Base-by-base conservation (phyloP, 2,797 vertebrate species). In the Smutsia temminckii region DNA sequence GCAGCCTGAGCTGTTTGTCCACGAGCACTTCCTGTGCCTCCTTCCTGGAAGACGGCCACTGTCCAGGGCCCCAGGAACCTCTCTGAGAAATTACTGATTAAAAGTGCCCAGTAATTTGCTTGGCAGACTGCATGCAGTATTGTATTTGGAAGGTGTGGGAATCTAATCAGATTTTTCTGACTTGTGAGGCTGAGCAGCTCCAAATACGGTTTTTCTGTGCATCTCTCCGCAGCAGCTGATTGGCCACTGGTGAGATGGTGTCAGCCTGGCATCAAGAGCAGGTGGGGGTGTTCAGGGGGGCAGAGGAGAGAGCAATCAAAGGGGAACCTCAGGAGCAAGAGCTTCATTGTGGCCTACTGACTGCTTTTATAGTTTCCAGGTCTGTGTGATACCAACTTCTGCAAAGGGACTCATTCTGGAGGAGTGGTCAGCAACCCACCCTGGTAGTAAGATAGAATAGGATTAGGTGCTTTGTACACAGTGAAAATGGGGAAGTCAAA, bases 141-240 rank as follows among this genome's bases (percentile, higher is more conserved):
- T 98, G 94, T 93, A 96, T 97, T 97, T 96, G 64, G 81, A 97
- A 96, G 66, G 79, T 59, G 7, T 78, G 88, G 93, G 97, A 96
- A 96, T 78, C 72, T 74, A 95, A 97, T 93, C 80, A 89, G 91
- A 96, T 98, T 97, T 46, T 97, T 75, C 49, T 63, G 51, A 55
- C 83, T 85, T 16, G 0, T n/a, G 63, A 86, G 93, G 93, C 55
- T 61, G 32, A 96, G 55, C 1, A 95, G 77, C 88, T 97, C 71
- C 94, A 95, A 93, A 77, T 69, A 69, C 0, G 0, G 32, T 85
- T 96, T 97, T 84, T 85, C 29, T 42, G 89, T 68, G 34, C 37
- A 0, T 75, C 66, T 96, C 78, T 40, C 78, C 94, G 78, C 71
- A 55, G 18, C 0, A 1, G 49, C 46, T 87, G 59, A 77, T 72